phyloP scores from a whole-genome alignment of 2,888 invertebrate species.

The Pyrrhia umbra region DNA sequence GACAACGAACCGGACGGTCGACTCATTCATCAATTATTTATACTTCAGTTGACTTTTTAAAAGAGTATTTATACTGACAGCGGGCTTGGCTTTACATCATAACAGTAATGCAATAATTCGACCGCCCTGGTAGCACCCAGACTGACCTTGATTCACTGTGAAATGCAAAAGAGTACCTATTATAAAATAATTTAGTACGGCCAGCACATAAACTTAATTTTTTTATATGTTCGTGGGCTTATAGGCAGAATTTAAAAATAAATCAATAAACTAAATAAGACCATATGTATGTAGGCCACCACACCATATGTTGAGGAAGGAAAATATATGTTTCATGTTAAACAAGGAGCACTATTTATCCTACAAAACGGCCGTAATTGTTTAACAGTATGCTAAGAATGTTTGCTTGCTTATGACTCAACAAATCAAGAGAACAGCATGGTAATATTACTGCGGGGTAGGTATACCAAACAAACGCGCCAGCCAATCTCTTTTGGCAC shows the following conservation, averaged over 20 bases:
- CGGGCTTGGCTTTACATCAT: slow-evolving; percentile 66
- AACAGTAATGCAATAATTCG: slow-evolving; percentile 68
- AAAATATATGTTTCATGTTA: slow-evolving; percentile 44
- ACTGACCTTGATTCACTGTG: slow-evolving; percentile 25
- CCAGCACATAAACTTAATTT: background rate
- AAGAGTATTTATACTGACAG: slow-evolving; percentile 64
- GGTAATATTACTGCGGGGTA: slow-evolving; percentile 57
- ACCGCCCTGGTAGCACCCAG: slow-evolving; percentile 12
- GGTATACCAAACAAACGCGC: slow-evolving; percentile 70
- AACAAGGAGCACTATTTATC: slow-evolving; percentile 49
- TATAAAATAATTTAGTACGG: slow-evolving; percentile 7
- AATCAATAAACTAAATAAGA: slow-evolving; percentile 21
- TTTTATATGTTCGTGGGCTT: slow-evolving; percentile 7
- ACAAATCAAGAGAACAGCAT: slow-evolving; percentile 63
- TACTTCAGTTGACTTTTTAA: slow-evolving; percentile 77
- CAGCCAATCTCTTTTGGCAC: slow-evolving; percentile 81
- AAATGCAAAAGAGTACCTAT: background rate
- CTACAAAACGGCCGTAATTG: slow-evolving; percentile 57
- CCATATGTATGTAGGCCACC: slow-evolving; percentile 2
- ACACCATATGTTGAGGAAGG: slow-evolving; percentile 40
- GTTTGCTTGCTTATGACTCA: slow-evolving; percentile 62
- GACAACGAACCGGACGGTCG: slow-evolving; percentile 70
- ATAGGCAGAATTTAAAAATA: slow-evolving; percentile 16
- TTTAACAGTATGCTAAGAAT: slow-evolving; percentile 64
- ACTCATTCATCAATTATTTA: slow-evolving; percentile 82